phyloP scores from a whole-genome alignment of 2,888 invertebrate genomes.

The Hedya salicella region DNA sequence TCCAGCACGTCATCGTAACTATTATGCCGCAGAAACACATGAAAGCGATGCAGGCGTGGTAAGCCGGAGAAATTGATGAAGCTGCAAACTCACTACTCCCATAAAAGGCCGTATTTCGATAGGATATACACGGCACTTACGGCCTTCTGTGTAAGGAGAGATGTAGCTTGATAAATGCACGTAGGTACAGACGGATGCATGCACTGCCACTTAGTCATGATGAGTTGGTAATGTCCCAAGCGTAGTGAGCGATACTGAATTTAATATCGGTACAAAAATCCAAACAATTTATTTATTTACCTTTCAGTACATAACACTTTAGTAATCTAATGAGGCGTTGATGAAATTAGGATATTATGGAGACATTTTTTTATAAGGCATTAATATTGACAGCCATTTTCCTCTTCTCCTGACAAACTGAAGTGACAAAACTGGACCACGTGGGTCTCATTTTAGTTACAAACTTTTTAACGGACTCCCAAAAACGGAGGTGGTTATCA shows the following conservation, averaged over 20 bases:
- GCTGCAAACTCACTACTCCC: slow-evolving; percentile 1
- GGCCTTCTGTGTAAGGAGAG: not conserved
- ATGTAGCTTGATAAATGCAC: slow-evolving; percentile 31
- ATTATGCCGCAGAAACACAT: not conserved
- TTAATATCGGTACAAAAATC: no score
- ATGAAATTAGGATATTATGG: no score
- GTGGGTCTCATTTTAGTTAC: no score
- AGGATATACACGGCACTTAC: not conserved
- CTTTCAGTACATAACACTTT: no score
- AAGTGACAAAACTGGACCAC: no score
- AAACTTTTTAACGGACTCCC: no score
- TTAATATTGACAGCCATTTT: no score
- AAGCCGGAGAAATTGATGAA: slow-evolving; percentile 33
- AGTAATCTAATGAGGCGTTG: no score
- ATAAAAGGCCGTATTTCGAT: not conserved
- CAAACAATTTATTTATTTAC: no score
- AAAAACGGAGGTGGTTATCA: no score
- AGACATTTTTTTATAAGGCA: no score
- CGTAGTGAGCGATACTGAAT: not conserved
- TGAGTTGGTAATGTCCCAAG: slow-evolving; percentile 26
- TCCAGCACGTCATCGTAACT: not conserved
- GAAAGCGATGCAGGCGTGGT: slow-evolving; percentile 6
- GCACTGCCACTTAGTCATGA: slow-evolving; percentile 31
- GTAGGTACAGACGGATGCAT: slow-evolving; percentile 25
- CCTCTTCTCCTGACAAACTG: no score